Conservation (phyloP, 1,140 invertebrate genomes). For the Chrysomallon squamiferum region DNA sequence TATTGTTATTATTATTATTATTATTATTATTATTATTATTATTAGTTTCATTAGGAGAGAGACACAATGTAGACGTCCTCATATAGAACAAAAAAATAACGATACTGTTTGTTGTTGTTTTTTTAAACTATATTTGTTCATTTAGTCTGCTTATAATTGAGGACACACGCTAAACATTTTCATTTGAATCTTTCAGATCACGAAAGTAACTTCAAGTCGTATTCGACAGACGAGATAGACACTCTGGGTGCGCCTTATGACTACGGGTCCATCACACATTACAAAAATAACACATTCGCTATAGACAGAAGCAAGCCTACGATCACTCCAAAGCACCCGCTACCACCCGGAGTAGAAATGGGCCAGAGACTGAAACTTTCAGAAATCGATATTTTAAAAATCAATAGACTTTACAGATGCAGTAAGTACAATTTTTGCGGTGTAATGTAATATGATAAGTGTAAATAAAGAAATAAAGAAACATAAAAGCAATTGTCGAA, state of each 20-base stretch:
- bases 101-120: no score
- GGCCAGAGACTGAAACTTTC: conserved; percentile 65
- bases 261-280: conserved; percentile 93
- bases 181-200: conserved; percentile 27
- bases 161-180: no score
- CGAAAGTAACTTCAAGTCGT: conserved; percentile 43
- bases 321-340: conserved; percentile 59
- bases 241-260: conserved; percentile 79
- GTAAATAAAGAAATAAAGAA: no score
- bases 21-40: no score
- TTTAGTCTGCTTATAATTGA: no score
- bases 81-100: no score
- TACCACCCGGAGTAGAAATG: conserved; percentile 41
- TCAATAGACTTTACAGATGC: conserved; percentile 66
- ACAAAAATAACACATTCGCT: conserved; percentile 91
- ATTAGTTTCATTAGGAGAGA: no score
- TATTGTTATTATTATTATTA: no score
- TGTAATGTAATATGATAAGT: no score
- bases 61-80: no score
- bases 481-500: no score
- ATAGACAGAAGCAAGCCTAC: conserved; percentile 65
- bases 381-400: conserved; percentile 64
- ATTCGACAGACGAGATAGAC: conserved; percentile 23
- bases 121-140: no score
- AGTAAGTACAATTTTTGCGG: conserved; percentile 9